Percentiles rank a stretch among this genome's conserved stretches.
Evolutionary conservation across 2,797 vertebrate species (phyloP).

Genomic region (Kryptolebias ocellatus): DNA sequence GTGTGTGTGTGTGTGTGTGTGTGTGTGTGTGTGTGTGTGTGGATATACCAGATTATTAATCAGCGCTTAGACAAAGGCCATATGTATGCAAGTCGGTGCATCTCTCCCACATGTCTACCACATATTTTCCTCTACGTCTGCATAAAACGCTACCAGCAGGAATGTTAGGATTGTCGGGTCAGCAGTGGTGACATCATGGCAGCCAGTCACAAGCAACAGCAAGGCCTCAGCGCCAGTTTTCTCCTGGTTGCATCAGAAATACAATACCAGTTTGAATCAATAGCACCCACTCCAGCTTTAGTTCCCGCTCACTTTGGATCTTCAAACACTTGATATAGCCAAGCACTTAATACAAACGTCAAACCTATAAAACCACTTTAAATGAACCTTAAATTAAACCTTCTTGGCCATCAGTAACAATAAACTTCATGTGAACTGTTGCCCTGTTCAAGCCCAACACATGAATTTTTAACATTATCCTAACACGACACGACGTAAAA

Average conservation of each 20-base stretch:
- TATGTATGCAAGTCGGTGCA: conserved; percentile 63
- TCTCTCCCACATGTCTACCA: conserved; percentile 59
- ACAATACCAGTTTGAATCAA: conserved; percentile 43
- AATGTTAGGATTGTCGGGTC: conserved; percentile 77
- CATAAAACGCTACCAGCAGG: conserved; percentile 66
- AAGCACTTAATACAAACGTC: neutral
- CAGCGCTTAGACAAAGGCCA: conserved; percentile 73
- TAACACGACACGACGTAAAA: too few species aligned
- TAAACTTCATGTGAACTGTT: neutral
- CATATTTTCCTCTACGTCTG: conserved; percentile 43
- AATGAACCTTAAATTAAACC: neutral
- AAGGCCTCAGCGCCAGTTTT: conserved; percentile 62
- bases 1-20: conserved; percentile 32
- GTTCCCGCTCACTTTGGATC: conserved; percentile 26
- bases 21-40: conserved; percentile 46
- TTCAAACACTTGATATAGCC: conserved; percentile 21
- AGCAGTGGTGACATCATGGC: conserved; percentile 78
- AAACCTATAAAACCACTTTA: neutral
- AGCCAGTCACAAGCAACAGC: conserved; percentile 61
- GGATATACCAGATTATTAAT: conserved; percentile 73
- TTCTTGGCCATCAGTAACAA: conserved; percentile 9
- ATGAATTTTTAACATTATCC: neutral
- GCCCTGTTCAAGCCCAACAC: neutral
- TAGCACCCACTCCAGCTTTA: conserved; percentile 31
- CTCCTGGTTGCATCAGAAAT: conserved; percentile 67